These are phyloP conservation scores for Folsomia manolachei DNA, from an alignment of 2,888 invertebrate species.

Conservation along the genomic window DNA sequence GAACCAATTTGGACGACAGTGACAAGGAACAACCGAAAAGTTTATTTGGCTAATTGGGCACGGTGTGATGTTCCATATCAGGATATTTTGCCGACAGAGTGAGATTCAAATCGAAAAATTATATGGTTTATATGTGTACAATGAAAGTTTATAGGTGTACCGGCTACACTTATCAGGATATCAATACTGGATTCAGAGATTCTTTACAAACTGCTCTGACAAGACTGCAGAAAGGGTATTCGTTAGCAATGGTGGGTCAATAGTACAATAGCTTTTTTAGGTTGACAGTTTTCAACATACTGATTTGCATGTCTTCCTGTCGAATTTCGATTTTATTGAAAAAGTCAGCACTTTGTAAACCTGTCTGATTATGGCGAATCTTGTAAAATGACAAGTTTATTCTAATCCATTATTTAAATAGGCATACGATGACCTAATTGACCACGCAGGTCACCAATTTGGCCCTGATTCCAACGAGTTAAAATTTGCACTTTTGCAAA, in stretches of 20 bases:
- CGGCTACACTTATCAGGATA: conserved; percentile 39
- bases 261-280: background rate
- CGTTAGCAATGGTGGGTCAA: conserved; percentile 46
- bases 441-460: conserved; percentile 52
- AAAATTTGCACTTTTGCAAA: conserved; percentile 49
- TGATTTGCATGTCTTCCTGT: too few relatives aligned
- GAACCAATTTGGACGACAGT: conserved; percentile 53
- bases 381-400: too few relatives aligned
- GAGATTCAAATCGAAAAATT: too few relatives aligned
- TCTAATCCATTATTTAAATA: conserved; percentile 25
- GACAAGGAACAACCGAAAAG: conserved; percentile 49
- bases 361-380: too few relatives aligned
- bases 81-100: conserved; percentile 41
- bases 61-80: conserved; percentile 51
- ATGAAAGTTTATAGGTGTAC: too few relatives aligned
- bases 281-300: too few relatives aligned
- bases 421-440: conserved; percentile 52
- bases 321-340: too few relatives aligned
- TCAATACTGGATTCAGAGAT: conserved; percentile 34
- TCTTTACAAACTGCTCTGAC: conserved; percentile 44
- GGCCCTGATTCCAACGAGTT: conserved; percentile 53
- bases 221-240: conserved; percentile 41
- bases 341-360: too few relatives aligned
- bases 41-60: conserved; percentile 46
- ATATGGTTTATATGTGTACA: too few relatives aligned